Evolutionary conservation across 2,113 vertebrate genomes (phyloP), one percentile per base, ranked within the genome.

Genomic region (Paramisgurnus dabryanus): DNA sequence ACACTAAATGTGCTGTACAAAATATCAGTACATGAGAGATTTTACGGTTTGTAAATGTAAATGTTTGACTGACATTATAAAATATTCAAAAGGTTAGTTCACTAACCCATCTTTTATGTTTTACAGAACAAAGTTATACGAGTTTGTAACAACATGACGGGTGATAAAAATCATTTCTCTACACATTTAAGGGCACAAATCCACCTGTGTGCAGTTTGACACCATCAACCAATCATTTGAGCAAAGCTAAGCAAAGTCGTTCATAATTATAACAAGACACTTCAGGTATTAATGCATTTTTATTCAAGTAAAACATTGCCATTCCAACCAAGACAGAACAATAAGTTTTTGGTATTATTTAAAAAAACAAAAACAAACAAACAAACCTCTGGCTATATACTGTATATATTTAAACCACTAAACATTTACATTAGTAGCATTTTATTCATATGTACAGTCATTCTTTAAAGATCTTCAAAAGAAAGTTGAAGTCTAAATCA

Each of bases 401-500:
- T 53, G 5, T 12, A 53, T 53, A 15, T 53, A 53, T 53, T 53
- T 53, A 34, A 70, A 71, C 13, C 49, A 58, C 8, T 18, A 9
- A 12, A 5, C n/a, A 82, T 50, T 68, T 63, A 75, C 18, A 70
- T 60, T n/a, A 58, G 55, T 58, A 7, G 12, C 11, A 41, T 34
- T 17, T 34, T 7, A 18, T 76, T 76, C 53, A 34, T 34, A 34
- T 34, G 27, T 34, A 34, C 27, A 34, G 27, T 34, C 27, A 34
- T 34, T 34, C 27, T 34, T 34, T 34, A 27, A 63, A 9, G 10
- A 34, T 34, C 80, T 76, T 82, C 64, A 65, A 60, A 13, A 67
- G 58, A 71, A 73, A 57, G 68, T 9, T 67, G 63, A 34, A 63
- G 69, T 27, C 22, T 58, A 50, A 78, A 5, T 45, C 55, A 68